Evolutionary conservation across 2,888 invertebrate genomes (phyloP).

Genomic region (Esperia sulphurella): DNA sequence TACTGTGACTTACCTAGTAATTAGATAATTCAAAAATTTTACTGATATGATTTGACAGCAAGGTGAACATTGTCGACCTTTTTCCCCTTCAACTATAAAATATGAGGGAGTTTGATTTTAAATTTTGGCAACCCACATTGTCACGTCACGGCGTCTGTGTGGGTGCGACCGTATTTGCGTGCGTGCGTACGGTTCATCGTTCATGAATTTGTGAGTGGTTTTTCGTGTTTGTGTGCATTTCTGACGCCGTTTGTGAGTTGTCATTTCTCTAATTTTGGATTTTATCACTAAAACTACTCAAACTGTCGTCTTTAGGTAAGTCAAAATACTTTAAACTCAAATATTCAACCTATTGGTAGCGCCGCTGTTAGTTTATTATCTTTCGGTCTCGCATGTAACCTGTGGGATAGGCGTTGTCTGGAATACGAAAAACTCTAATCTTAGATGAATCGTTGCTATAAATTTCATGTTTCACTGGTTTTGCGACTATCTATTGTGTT

Average conservation of each 20-base stretch:
- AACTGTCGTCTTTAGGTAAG: constrained; percentile 70
- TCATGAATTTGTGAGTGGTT: constrained; percentile 51
- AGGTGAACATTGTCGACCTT: too few species aligned
- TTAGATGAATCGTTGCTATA: constrained; percentile 3
- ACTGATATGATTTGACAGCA: neutral
- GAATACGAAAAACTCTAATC: constrained; percentile 9
- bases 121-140: constrained; percentile 38
- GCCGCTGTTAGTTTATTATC: constrained; percentile 18
- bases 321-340: constrained; percentile 34
- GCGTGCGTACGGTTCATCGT: constrained; percentile 29
- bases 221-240: constrained; percentile 72
- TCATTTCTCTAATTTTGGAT: constrained; percentile 68
- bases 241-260: constrained; percentile 70
- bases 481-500: constrained; percentile 38
- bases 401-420: constrained; percentile 68
- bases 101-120: neutral
- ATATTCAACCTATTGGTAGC: constrained; percentile 10
- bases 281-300: constrained; percentile 73
- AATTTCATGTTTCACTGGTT: constrained; percentile 31
- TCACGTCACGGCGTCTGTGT: constrained; percentile 59
- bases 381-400: constrained; percentile 35
- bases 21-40: neutral
- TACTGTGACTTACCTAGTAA: too few species aligned
- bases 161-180: constrained; percentile 52
- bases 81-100: neutral